Evolutionary conservation across 2,113 vertebrate species (phyloP), one percentile per base, ranked within the genome.

Genomic region (Dasyornis broadbenti): DNA sequence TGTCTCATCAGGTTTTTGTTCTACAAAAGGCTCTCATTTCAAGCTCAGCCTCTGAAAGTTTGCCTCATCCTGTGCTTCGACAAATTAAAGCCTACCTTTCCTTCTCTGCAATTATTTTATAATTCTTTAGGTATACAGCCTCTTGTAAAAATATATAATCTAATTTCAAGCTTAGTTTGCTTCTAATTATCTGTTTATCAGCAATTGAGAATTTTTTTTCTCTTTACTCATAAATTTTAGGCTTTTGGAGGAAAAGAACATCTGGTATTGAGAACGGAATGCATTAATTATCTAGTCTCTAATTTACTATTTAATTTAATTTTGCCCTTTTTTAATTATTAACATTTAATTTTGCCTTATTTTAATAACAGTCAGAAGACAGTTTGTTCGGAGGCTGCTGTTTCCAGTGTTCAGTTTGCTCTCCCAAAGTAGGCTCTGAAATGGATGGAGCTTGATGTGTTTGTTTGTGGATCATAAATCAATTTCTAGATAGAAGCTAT

Each of bases 21-120:
- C 84, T 96, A 96, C 92, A 95, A 96, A 95, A 95, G 95, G 86
- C 78, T 96, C 82, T 87, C 82, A 88, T 94, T 96, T 94, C 77
- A 77, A 82, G 87, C 71, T 54, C 24, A 54, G 40, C 21, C 71
- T 92, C 87, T 93, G 80, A 91, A 95, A 95, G 87, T 94, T 96
- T 96, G 49, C 87, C 84, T 86, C 95, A 95, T 90, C 84, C 83
- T 91, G 89, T 71, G 84, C 72, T 63, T 77, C 78, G 60, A 33
- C 28, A 92, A 92, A 95, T 92, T 85, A 94, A 95, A 92, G 42
- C 50, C 31, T 94, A 92, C 84, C 68, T 94, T 90, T 53, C 65
- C 61, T 19, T 35, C 52, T 47, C 39, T 79, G 68, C 42, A 94
- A 94, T 95, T 94, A 91, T 44, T 92, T 94, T 64, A 53, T 82